These are phyloP conservation scores for Heterohyrax brucei DNA, from an alignment of 2,797 vertebrate species.

Conservation along the genomic window DNA sequence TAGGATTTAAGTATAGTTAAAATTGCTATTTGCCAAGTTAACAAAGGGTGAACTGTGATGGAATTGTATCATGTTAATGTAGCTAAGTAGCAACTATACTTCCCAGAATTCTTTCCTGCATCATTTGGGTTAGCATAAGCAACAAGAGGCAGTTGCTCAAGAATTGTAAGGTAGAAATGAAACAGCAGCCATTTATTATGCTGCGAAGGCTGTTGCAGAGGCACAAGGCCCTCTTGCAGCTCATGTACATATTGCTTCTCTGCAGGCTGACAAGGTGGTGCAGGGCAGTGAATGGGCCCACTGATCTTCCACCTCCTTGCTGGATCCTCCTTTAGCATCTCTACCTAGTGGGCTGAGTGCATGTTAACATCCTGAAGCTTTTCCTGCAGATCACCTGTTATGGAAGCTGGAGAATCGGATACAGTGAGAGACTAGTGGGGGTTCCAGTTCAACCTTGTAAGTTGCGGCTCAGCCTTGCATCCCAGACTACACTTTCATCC, in stretches of 20 bases:
- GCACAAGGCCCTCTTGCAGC: background rate
- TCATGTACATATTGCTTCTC: no score
- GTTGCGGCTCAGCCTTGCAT: no score
- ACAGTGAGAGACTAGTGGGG: background rate
- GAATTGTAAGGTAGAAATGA: background rate
- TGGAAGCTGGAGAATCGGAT: background rate
- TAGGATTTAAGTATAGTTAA: background rate
- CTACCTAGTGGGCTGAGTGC: background rate
- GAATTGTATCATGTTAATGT: background rate
- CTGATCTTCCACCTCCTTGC: background rate
- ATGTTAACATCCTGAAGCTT: background rate
- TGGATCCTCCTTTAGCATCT: no score
- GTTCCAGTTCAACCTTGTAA: background rate
- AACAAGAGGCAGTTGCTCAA: background rate
- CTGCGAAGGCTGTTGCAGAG: background rate
- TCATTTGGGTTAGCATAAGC: no score
- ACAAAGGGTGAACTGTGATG: background rate
- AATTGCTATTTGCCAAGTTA: background rate
- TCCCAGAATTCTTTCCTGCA: background rate
- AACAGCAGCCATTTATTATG: background rate
- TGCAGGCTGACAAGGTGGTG: accelerated
- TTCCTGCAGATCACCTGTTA: background rate
- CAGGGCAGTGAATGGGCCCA: background rate
- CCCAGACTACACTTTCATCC: background rate
- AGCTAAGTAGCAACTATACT: background rate